Evolutionary conservation across 2,113 vertebrate genomes (phyloP).

Genomic region (Hippolais icterina): DNA sequence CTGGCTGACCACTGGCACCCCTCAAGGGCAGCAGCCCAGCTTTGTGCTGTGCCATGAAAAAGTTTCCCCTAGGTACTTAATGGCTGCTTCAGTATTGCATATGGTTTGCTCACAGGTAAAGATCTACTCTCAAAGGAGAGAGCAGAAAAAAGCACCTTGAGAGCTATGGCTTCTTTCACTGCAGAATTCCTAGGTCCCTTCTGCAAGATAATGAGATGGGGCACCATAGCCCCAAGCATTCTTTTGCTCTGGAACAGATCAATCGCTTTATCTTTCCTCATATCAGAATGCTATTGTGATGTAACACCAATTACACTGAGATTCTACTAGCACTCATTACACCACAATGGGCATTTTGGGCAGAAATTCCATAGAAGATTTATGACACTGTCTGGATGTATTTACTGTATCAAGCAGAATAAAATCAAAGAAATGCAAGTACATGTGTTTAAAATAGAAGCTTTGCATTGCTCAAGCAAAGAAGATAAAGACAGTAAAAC

Average conservation of each 20-base stretch:
- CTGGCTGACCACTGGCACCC: background rate
- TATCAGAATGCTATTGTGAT: background rate
- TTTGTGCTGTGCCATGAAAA: background rate
- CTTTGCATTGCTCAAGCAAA: background rate
- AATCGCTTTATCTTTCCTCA: background rate
- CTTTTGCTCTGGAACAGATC: background rate
- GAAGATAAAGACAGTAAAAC: background rate
- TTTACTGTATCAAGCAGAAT: background rate
- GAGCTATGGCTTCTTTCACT: background rate
- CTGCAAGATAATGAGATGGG: background rate
- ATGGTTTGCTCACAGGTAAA: background rate
- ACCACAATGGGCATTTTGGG: background rate
- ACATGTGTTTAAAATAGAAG: background rate
- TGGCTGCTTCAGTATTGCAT: background rate
- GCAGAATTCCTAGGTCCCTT: background rate
- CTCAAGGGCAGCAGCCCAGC: background rate
- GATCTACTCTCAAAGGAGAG: background rate
- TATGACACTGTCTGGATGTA: background rate
- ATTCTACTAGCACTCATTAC: background rate
- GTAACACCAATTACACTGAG: background rate
- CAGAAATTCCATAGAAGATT: background rate
- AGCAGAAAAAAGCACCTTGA: fast-evolving
- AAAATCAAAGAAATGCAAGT: background rate
- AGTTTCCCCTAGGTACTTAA: background rate
- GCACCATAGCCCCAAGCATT: background rate